Conservation (phyloP, 2,797 vertebrate species). For the Sarcophilus harrisii region DNA sequence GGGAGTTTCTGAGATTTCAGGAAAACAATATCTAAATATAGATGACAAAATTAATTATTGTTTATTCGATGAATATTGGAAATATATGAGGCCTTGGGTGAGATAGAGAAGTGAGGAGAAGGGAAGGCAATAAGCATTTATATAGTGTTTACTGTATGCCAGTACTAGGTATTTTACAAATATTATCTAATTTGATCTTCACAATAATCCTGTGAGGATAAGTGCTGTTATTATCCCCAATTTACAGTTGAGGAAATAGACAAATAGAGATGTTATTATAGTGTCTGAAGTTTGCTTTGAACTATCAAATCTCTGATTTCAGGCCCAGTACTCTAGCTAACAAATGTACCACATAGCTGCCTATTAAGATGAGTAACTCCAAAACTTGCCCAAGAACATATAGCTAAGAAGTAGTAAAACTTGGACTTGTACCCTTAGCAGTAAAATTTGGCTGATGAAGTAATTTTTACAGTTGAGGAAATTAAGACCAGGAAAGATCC, state of each 20-base stretch:
- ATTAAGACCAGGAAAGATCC: neutral
- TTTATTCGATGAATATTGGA: neutral
- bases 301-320: neutral
- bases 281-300: neutral
- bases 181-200: neutral
- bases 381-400: neutral
- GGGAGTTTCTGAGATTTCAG: constrained; percentile 49
- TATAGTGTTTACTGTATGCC: neutral
- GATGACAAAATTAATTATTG: constrained; percentile 25
- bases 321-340: neutral
- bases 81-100: neutral
- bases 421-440: neutral
- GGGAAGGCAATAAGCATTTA: neutral
- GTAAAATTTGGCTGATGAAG: neutral
- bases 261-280: neutral
- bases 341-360: too few relatives aligned
- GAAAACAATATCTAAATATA: constrained; percentile 35
- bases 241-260: neutral
- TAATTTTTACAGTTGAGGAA: neutral
- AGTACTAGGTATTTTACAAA: neutral
- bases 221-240: neutral
- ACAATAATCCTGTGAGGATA: neutral
- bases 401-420: neutral
- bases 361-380: neutral
- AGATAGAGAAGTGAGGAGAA: neutral